Percentiles rank a stretch among this genome's conserved stretches.
Conservation (phyloP, 2,888 invertebrate genomes). For the Aphodius granarius region DNA sequence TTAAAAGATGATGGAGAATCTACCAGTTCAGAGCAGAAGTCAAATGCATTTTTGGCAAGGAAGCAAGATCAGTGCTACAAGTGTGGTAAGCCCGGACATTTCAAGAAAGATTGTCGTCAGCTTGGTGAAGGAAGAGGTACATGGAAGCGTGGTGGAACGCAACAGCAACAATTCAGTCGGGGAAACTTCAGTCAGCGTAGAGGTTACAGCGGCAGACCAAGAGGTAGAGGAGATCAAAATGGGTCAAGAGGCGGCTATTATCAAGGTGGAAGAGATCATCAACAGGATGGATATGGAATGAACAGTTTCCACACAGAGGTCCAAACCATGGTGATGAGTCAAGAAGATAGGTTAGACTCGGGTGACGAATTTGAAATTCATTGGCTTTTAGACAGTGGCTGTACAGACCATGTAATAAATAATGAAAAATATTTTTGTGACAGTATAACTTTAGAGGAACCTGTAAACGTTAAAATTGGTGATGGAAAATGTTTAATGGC, state of each 20-base stretch:
- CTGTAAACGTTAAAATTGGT: constrained; percentile 26
- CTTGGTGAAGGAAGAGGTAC: no score
- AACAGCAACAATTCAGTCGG: no score
- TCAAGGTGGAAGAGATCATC: no score
- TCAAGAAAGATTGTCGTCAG: constrained; percentile 39
- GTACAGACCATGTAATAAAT: constrained; percentile 30
- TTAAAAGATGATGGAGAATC: constrained; percentile 2
- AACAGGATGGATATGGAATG: no score
- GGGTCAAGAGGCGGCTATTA: no score
- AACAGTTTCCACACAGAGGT: no score
- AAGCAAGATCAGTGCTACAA: constrained; percentile 1
- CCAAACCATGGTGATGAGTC: no score
- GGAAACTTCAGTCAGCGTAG: no score
- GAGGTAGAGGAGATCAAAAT: no score
- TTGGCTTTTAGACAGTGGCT: constrained; percentile 29
- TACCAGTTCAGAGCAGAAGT: background rate
- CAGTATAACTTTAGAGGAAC: constrained; percentile 22
- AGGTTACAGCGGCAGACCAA: no score
- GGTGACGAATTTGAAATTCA: constrained; percentile 18
- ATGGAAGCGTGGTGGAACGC: no score
- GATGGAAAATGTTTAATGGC: constrained; percentile 13
- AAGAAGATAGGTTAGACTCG: background rate
- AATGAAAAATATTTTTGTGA: constrained; percentile 24
- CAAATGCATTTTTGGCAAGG: background rate
- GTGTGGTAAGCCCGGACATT: background rate